Conservation (phyloP, 2,113 vertebrate genomes). For the Tragelaphus imberbis region DNA sequence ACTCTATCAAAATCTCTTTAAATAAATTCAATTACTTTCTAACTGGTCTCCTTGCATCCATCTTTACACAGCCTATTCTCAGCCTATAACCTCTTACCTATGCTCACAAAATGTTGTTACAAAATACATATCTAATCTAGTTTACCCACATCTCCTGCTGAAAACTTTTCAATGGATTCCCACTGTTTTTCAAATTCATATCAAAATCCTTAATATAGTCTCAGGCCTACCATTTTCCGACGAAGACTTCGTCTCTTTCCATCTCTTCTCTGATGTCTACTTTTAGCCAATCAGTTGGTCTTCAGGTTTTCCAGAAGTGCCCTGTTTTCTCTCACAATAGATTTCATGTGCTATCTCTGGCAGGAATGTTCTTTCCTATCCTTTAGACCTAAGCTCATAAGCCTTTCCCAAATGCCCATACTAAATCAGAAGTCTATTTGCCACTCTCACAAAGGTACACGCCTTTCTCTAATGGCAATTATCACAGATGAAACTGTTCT, state of each 20-base stretch:
- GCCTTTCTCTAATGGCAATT: not conserved
- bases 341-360: not conserved
- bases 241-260: not conserved
- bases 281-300: not conserved
- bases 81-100: not conserved
- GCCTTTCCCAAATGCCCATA: not conserved
- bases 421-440: not conserved
- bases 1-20: not conserved
- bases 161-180: not conserved
- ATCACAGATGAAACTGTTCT: not conserved
- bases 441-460: not conserved
- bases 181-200: not conserved
- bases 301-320: not conserved
- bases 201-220: not conserved
- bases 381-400: not conserved
- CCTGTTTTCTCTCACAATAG: not conserved
- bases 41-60: not conserved
- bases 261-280: not conserved
- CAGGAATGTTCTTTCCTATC: not conserved
- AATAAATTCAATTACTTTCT: conserved; percentile 18
- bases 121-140: not conserved
- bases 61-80: not conserved
- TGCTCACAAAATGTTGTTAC: conserved; percentile 9
- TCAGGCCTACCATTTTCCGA: not conserved
- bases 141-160: not conserved